These are phyloP conservation scores for Cervus canadensis DNA, from an alignment of 2,113 vertebrate species.

Conservation along the genomic window DNA sequence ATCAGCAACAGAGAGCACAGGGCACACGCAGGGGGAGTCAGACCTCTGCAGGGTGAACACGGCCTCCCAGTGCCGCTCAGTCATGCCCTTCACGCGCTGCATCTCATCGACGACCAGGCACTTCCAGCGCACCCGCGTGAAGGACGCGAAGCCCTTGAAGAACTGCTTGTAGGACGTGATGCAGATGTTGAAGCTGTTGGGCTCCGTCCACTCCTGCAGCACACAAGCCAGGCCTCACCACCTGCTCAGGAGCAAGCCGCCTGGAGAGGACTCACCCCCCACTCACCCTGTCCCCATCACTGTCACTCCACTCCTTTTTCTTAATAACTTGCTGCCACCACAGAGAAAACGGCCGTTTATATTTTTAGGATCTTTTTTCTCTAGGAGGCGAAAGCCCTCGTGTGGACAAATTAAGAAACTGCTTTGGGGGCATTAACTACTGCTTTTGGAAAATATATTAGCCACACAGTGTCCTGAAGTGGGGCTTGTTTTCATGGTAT, in stretches of 20 bases:
- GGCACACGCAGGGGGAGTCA: not conserved
- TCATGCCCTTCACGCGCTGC: constrained; percentile 88
- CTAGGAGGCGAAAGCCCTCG: not conserved
- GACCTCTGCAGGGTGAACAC: constrained; percentile 88
- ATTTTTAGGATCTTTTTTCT: too few relatives aligned
- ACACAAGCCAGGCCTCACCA: not conserved
- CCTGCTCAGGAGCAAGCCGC: not conserved
- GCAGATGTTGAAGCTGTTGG: constrained; percentile 88
- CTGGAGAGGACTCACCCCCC: not conserved
- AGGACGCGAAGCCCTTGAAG: constrained; percentile 84
- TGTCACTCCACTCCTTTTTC: not conserved
- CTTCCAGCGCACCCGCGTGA: constrained; percentile 84
- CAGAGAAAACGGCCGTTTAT: not conserved
- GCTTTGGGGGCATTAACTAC: not conserved
- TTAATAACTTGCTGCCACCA: not conserved
- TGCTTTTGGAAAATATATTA: not conserved
- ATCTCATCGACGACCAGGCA: constrained; percentile 90
- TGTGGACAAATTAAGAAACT: not conserved
- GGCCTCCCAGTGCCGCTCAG: constrained; percentile 89
- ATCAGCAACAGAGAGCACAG: not conserved
- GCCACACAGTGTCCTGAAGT: accelerated
- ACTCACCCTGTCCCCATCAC: not conserved
- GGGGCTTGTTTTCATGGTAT: accelerated
- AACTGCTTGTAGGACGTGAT: constrained; percentile 90
- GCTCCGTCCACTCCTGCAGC: constrained; percentile 84